Evolutionary conservation across 2,888 invertebrate genomes (phyloP).

Genomic region (Pterostichus niger): DNA sequence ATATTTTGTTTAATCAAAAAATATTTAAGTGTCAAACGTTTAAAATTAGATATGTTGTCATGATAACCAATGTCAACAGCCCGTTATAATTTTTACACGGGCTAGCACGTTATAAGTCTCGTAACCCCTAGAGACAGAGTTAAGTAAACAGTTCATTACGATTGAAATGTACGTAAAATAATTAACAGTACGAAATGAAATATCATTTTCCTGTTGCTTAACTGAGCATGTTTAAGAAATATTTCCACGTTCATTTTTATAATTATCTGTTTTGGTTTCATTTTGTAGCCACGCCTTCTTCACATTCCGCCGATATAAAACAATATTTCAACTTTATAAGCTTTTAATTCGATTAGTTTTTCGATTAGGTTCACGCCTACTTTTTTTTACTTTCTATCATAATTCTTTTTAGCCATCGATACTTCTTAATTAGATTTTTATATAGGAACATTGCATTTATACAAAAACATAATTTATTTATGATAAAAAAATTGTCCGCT

Average conservation of each 20-base stretch:
- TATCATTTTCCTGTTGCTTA: too few relatives aligned
- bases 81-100: too few relatives aligned
- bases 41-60: too few relatives aligned
- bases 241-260: constrained; percentile 18
- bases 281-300: constrained; percentile 9
- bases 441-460: not conserved
- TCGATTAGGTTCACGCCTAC: constrained; percentile 37
- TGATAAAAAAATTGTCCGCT: too few relatives aligned
- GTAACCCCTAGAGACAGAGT: too few relatives aligned
- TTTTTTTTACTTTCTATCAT: constrained; percentile 10
- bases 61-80: too few relatives aligned
- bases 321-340: constrained; percentile 47
- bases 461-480: not conserved
- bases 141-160: too few relatives aligned
- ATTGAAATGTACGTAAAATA: too few relatives aligned
- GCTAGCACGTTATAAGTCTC: too few relatives aligned
- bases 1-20: too few relatives aligned
- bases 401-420: constrained; percentile 1
- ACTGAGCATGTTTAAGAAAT: not conserved
- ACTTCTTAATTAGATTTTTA: constrained; percentile 16
- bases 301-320: not conserved
- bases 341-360: constrained; percentile 48
- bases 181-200: not conserved
- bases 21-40: too few relatives aligned
- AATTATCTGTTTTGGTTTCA: constrained; percentile 29